Base-by-base conservation (phyloP, 1,140 invertebrate genomes). In the Drosophila bocqueti region DNA sequence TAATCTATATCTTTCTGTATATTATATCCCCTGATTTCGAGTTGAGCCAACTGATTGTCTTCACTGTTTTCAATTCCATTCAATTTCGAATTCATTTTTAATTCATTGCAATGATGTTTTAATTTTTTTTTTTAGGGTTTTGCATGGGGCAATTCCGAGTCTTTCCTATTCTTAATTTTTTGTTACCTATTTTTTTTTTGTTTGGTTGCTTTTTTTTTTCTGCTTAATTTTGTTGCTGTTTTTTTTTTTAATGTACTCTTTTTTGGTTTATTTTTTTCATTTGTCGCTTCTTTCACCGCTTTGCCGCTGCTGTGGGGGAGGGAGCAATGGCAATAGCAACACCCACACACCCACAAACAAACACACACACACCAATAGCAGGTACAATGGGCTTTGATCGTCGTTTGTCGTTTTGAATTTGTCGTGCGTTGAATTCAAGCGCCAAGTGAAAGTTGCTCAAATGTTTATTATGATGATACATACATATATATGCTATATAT, bases 381-480 rank as follows among this genome's bases (percentile, higher is more conserved):
- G 54, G 54, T 57, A 72, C 62, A 64, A 79, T 40, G 62, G 57
- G 65, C 74, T 67, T 79, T 76, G 65, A 83, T 83, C 77, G 71
- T 79, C 72, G 49, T 31, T 79, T 76, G 77, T 74, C 73, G 65
- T 77, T 89, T 89, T 89, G 84, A 84, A 89, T 87, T 89, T 83
- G 85, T 89, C 84, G 84, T 89, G 84, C 84, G 81, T 85, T 87
- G 87, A 91, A 91, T 91, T 91, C 83, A 91, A 91, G 87, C 83
- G 87, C 77, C 80, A 83, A 91, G 87, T 91, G 87, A 91, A 91
- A 91, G 87, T 91, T 91, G 74, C 76, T 91, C 83, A 87, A 86
- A 83, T 91, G 83, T 86, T 86, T 87, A 91, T 91, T 91, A 91
- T 82, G 72, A 82, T 77, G 84, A 72, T 87, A 86, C 60, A 47